Conservation (phyloP, 1,140 invertebrate species). For the Rhagoletis zephyria region DNA sequence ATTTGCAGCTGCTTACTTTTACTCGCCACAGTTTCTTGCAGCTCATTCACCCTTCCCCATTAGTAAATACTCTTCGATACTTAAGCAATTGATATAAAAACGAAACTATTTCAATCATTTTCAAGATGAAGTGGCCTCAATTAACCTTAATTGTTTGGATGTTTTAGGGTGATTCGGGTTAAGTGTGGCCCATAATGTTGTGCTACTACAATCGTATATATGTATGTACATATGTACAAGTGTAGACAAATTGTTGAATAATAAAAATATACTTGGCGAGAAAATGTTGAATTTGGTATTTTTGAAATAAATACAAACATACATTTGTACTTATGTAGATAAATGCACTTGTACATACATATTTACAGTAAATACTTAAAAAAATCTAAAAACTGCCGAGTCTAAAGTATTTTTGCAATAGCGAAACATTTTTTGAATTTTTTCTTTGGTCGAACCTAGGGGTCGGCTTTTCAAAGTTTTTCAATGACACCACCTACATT, state of each 20-base stretch:
- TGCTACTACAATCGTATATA: neutral
- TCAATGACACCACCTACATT: no score
- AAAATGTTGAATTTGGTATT: neutral
- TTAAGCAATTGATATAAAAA: neutral
- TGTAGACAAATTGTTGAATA: neutral
- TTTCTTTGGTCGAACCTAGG: no score
- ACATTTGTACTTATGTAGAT: neutral
- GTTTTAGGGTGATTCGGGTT: slow-evolving; percentile 30
- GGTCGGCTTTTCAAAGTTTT: no score
- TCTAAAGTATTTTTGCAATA: no score
- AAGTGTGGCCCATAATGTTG: neutral
- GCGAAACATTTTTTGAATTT: no score
- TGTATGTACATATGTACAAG: neutral
- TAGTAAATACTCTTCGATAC: neutral
- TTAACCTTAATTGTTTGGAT: slow-evolving; percentile 45
- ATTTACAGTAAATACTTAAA: no score
- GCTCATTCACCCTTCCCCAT: neutral
- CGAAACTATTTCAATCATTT: slow-evolving; percentile 11
- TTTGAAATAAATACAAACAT: neutral
- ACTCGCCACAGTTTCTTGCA: neutral
- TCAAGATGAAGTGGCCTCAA: slow-evolving; percentile 37
- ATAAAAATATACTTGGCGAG: neutral
- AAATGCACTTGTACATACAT: no score
- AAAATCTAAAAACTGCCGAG: no score
- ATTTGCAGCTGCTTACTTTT: neutral